Conservation (phyloP, 2,888 invertebrate genomes). For the Brachycybe producta region DNA sequence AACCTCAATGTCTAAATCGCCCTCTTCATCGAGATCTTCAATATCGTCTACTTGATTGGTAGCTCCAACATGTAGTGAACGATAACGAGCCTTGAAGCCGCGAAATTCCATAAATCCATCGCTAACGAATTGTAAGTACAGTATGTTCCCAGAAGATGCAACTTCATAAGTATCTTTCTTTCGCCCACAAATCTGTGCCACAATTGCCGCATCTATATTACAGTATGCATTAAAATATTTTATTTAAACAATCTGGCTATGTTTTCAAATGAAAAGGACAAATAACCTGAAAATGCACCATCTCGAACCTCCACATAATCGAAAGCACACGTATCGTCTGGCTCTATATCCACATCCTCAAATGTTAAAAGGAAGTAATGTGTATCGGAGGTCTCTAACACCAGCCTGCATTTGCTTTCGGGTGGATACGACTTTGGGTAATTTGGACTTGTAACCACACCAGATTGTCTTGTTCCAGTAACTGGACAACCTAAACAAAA, state of each 20-base stretch:
- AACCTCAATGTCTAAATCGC: neutral
- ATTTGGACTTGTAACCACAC: slow-evolving; percentile 24
- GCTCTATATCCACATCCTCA: slow-evolving; percentile 23
- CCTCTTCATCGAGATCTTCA: neutral
- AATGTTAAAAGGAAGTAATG: slow-evolving; percentile 21
- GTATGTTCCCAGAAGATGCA: slow-evolving; percentile 19
- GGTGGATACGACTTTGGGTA: slow-evolving; percentile 23
- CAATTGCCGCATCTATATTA: slow-evolving; percentile 16
- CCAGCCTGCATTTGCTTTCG: slow-evolving; percentile 22
- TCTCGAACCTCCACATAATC: slow-evolving; percentile 22
- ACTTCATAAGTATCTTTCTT: slow-evolving; percentile 16
- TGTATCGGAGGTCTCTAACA: slow-evolving; percentile 21
- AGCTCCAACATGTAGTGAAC: slow-evolving; percentile 10
- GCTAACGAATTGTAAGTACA: slow-evolving; percentile 20
- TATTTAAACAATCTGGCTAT: neutral
- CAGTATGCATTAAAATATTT: neutral
- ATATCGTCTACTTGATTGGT: slow-evolving; percentile 6
- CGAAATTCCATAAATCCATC: slow-evolving; percentile 22
- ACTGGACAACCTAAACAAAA: no score
- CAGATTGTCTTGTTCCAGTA: no score
- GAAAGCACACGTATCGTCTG: slow-evolving; percentile 21
- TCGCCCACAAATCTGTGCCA: slow-evolving; percentile 21
- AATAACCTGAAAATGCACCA: slow-evolving; percentile 20
- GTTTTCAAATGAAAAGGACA: neutral
- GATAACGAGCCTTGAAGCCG: slow-evolving; percentile 22